phyloP scores from a whole-genome alignment of 2,888 invertebrate species.

The Himalopsyche tibetana region DNA sequence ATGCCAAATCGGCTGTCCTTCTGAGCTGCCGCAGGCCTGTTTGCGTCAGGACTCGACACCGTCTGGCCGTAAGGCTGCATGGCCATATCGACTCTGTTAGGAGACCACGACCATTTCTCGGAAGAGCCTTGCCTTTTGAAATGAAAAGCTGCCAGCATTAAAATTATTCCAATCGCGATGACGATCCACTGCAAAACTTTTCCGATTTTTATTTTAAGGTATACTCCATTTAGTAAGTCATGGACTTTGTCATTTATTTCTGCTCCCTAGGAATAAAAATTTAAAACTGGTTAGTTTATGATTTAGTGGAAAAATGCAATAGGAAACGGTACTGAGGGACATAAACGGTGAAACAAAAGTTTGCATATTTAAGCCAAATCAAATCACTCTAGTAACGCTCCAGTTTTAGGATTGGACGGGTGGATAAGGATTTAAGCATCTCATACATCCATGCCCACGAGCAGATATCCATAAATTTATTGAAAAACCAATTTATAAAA shows the following conservation, averaged over 20 bases:
- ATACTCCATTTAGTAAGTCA: slow-evolving; percentile 70
- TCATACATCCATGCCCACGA: too few species aligned
- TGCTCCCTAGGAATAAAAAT: slow-evolving; percentile 70
- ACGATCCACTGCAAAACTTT: slow-evolving; percentile 73
- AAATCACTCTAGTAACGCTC: too few species aligned
- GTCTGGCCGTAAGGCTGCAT: slow-evolving; percentile 24
- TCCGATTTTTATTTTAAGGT: slow-evolving; percentile 71
- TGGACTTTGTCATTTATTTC: slow-evolving; percentile 70
- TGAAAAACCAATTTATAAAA: too few species aligned
- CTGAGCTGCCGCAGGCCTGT: slow-evolving; percentile 54
- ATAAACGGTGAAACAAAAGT: too few species aligned
- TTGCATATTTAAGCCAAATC: too few species aligned
- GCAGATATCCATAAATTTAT: too few species aligned
- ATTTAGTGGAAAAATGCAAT: too few species aligned
- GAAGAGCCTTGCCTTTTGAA: slow-evolving; percentile 47
- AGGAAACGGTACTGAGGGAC: too few species aligned
- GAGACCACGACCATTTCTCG: slow-evolving; percentile 59
- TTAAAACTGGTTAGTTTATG: too few species aligned
- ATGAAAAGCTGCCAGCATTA: slow-evolving; percentile 64
- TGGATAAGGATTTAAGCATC: too few species aligned
- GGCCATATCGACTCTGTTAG: slow-evolving; percentile 52
- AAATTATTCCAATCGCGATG: slow-evolving; percentile 69
- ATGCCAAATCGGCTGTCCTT: slow-evolving; percentile 48
- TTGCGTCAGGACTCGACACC: not conserved
- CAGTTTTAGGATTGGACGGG: too few species aligned